Conservation (phyloP, 1,140 invertebrate species). For the Pseudoatta argentina region DNA sequence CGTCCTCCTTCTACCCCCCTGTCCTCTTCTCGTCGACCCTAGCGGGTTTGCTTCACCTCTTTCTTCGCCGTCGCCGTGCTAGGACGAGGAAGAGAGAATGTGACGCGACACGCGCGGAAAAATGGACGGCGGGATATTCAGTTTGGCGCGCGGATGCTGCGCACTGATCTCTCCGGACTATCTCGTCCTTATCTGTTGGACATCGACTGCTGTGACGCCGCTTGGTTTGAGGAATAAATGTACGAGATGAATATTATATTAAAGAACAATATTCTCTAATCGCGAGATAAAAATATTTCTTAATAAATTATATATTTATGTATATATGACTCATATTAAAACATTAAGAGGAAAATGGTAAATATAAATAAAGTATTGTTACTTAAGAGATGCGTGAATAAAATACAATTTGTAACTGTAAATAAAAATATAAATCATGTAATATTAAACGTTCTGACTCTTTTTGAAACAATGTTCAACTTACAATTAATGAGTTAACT, state of each 20-base stretch:
- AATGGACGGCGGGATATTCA: conserved; percentile 73
- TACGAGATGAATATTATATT: neutral
- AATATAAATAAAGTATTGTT: too few species aligned
- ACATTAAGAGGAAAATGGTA: too few species aligned
- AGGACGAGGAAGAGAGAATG: conserved; percentile 8
- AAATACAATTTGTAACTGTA: too few species aligned
- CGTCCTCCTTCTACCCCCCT: conserved; percentile 6
- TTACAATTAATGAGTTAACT: too few species aligned
- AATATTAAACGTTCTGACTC: too few species aligned
- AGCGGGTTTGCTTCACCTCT: conserved; percentile 31
- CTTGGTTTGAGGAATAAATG: conserved; percentile 7
- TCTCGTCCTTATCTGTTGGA: neutral
- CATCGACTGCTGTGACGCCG: conserved; percentile 2
- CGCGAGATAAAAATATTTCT: neutral
- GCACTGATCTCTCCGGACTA: neutral
- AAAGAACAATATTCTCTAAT: neutral
- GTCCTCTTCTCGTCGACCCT: conserved; percentile 60
- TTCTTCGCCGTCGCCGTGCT: conserved; percentile 36
- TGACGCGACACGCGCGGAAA: conserved; percentile 44
- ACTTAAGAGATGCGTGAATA: too few species aligned
- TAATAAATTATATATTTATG: too few species aligned
- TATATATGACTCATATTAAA: too few species aligned
- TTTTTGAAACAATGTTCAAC: too few species aligned
- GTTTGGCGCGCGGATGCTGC: conserved; percentile 52
- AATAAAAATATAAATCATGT: too few species aligned